Base-by-base conservation (phyloP, 2,888 invertebrate species). In the Drosophila birchii region DNA sequence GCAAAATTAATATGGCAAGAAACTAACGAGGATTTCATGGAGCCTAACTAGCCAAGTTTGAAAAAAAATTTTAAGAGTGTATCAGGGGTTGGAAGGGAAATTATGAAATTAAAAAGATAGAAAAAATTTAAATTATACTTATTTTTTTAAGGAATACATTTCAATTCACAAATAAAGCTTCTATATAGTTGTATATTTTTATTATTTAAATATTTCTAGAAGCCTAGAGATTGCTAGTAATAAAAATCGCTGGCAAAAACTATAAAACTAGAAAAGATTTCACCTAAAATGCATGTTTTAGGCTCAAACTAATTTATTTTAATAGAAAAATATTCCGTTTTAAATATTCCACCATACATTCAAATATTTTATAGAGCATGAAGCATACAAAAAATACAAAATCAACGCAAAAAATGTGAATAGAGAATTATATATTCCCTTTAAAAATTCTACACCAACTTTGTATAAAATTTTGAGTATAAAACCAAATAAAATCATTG, bases 1-100 rank as follows among this genome's bases (percentile, higher is more conserved):
- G 26, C 54, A 38, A 43, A 43, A 56, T 66, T 29, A 68, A 68
- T 68, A 38, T 26, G 20, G 55, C 34, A 34, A 47, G 39, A 12
- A 55, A 32, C 12, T 54, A 45, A 39, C 39, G 39, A 29, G 20
- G 12, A 34, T 20, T 51, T 34, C 20, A 51, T 51, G 51, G 16
- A 51, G 51, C 18, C 34, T 20, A 32, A 51, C 32, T 16, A 51
- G 49, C 14, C 9, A 5, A 51, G 14, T 34, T 6, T 16, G 5
- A 9, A 34, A 34, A 51, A 34, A 34, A 26, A n/a, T n/a, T 26
- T 3, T 23, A 5, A 26, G 5, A 29, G 8, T 9, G 34, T 34
- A 3, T 8, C 18, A 34, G 20, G 8, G 14, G 20, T 5, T 51
- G 14, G 14, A 14, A 0, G 14, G 8, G 20, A 11, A 47, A 1